Percentiles rank a stretch among this genome's conserved stretches.
phyloP scores from a whole-genome alignment of 1,140 invertebrate species.

The Drosophila novamexicana region DNA sequence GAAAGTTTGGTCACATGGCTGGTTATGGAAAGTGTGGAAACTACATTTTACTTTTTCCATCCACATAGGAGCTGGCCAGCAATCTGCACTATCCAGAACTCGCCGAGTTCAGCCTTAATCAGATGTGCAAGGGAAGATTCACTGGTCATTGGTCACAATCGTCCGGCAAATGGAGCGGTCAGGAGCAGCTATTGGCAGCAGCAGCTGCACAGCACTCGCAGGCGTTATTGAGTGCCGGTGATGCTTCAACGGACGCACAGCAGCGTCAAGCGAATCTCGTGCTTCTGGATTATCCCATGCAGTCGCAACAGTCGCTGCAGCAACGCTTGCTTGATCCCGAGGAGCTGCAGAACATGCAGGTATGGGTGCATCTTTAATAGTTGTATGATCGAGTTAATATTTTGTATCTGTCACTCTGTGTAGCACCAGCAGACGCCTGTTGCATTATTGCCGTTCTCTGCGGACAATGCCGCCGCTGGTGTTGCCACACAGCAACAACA shows the following conservation, averaged over 20 bases:
- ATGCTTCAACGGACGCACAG: slow-evolving; percentile 54
- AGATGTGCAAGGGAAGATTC: slow-evolving; percentile 80
- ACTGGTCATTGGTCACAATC: slow-evolving; percentile 71
- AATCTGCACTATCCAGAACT: slow-evolving; percentile 79
- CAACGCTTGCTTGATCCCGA: slow-evolving; percentile 72
- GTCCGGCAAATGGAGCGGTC: slow-evolving; percentile 71
- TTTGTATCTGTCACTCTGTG: background rate
- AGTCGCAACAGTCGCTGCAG: slow-evolving; percentile 61
- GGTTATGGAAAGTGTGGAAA: background rate
- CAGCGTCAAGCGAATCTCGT: slow-evolving; percentile 77
- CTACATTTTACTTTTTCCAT: background rate
- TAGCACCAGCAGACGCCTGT: slow-evolving; percentile 82
- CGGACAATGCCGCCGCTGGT: slow-evolving; percentile 60
- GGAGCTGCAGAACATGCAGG: slow-evolving; percentile 71
- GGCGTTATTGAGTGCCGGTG: slow-evolving; percentile 50
- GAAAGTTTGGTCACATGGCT: background rate
- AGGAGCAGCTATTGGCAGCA: slow-evolving; percentile 71
- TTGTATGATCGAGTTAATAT: background rate
- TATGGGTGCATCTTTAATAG: slow-evolving; percentile 13
- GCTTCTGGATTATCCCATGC: slow-evolving; percentile 77
- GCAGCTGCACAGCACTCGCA: slow-evolving; percentile 54
- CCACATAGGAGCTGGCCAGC: slow-evolving; percentile 65
- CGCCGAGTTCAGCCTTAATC: slow-evolving; percentile 78
- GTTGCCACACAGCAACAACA: slow-evolving; percentile 70
- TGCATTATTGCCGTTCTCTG: slow-evolving; percentile 66